phyloP scores from a whole-genome alignment of 2,113 vertebrate species.

The Muscicapa adusta region DNA sequence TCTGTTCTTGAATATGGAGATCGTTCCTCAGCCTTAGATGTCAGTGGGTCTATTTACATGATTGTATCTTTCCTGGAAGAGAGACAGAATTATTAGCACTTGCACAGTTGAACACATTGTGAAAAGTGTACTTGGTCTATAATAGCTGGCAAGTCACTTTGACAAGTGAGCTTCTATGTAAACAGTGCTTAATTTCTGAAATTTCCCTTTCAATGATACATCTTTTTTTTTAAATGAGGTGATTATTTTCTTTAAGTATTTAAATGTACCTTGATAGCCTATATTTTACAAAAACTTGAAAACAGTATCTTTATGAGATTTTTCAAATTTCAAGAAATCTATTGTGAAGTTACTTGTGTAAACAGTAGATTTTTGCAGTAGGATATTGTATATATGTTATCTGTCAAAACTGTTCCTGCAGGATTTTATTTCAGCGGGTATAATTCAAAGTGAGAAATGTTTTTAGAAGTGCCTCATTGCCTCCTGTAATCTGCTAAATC shows the following conservation, averaged over 20 bases:
- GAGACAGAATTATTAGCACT: neutral
- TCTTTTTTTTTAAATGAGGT: neutral
- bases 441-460: constrained; percentile 41
- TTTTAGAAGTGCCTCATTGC: neutral
- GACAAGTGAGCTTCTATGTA: neutral
- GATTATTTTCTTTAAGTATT: neutral
- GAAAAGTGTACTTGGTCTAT: neutral
- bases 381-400: neutral
- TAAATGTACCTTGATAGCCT: neutral
- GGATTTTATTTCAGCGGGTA: constrained; percentile 22
- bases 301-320: neutral
- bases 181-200: neutral
- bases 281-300: neutral
- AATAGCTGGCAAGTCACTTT: neutral
- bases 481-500: neutral
- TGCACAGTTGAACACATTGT: neutral
- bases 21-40: neutral
- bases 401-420: constrained; percentile 6
- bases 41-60: neutral
- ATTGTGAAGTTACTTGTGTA: neutral
- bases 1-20: neutral
- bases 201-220: neutral
- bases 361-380: constrained; percentile 8
- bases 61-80: neutral
- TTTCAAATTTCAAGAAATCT: neutral